phyloP scores from a whole-genome alignment of 2,888 invertebrate genomes.

The Drosophila falleni region DNA sequence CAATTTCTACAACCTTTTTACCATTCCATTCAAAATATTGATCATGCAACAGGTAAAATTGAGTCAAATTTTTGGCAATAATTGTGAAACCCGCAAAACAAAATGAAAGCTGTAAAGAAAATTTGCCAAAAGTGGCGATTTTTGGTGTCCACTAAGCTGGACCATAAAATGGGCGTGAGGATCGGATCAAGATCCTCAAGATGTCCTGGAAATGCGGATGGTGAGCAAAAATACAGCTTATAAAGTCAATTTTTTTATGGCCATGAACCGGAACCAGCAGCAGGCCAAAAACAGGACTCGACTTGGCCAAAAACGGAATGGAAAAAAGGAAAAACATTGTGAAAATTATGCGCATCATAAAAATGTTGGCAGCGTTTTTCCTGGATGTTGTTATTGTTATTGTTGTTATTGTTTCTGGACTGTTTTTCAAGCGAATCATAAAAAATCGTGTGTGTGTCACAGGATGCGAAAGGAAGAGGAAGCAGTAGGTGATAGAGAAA shows the following conservation, averaged over 20 bases:
- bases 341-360: constrained; percentile 73
- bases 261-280: constrained; percentile 45
- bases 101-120: constrained; percentile 11
- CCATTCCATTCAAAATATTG: constrained; percentile 15
- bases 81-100: constrained; percentile 55
- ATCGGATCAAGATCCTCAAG: constrained; percentile 4
- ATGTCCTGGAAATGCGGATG: constrained; percentile 23
- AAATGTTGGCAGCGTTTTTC: constrained; percentile 64
- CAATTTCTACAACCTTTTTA: background rate
- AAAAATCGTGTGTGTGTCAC: constrained; percentile 49
- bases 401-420: constrained; percentile 14
- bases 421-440: constrained; percentile 65
- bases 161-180: constrained; percentile 67
- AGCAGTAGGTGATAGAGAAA: constrained; percentile 7
- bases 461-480: constrained; percentile 28
- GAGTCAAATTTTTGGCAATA: constrained; percentile 14
- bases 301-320: constrained; percentile 13
- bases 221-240: constrained; percentile 57
- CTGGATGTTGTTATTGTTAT: constrained; percentile 25
- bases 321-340: constrained; percentile 62
- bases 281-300: constrained; percentile 31
- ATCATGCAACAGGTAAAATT: constrained; percentile 31
- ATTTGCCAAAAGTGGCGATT: constrained; percentile 23
- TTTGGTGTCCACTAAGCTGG: constrained; percentile 32
- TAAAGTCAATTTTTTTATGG: constrained; percentile 78